Base-by-base conservation (phyloP, 2,113 vertebrate species). In the Oncorhynchus nerka region DNA sequence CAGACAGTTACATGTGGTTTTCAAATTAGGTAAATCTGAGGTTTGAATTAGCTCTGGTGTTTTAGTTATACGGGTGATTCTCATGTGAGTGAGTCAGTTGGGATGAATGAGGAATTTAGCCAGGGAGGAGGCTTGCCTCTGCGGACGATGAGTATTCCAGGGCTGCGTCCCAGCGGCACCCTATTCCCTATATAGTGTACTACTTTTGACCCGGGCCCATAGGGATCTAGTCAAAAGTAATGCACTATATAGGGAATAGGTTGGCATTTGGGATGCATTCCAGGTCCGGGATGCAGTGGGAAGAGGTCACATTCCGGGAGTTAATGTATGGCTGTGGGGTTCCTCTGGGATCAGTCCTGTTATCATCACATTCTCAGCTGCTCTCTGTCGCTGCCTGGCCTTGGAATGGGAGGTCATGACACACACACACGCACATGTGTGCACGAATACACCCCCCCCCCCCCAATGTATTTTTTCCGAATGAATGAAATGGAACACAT, bases 331-430 rank as follows among this genome's bases (percentile, higher is more conserved):
- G 30, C 15, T 70, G 65, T 57, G 5, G 55, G 78, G 78, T 81
- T 88, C 80, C 84, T 84, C 68, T 73, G 88, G 86, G 89, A 86
- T 89, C 86, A 73, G 8, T 85, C 0, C 83, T 83, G 79, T 84
- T 79, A 83, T 88, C 86, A 85, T 84, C 81, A 71, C 87, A 89
- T 88, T 86, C 77, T 48, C 90, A 91, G 90, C 88, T 90, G 89
- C 83, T 7, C 79, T 28, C 64, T 28, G 28, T 13, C 2, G 64
- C 64, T 66, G 24, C 24, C 64, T n/a, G 49, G 49, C 49, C 49
- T 51, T 51, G 15, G 6, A 51, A 11, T 51, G 49, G 49, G 15
- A 51, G 13, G 13, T 15, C 49, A 51, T 11, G 13, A 24, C 45
- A 24, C n/a, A 71, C 13, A 24, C n/a, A 71, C 13, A 26, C 5